Evolutionary conservation across 2,888 invertebrate species (phyloP), one percentile per base, ranked within the genome.

Genomic region (Sinelater perroti): DNA sequence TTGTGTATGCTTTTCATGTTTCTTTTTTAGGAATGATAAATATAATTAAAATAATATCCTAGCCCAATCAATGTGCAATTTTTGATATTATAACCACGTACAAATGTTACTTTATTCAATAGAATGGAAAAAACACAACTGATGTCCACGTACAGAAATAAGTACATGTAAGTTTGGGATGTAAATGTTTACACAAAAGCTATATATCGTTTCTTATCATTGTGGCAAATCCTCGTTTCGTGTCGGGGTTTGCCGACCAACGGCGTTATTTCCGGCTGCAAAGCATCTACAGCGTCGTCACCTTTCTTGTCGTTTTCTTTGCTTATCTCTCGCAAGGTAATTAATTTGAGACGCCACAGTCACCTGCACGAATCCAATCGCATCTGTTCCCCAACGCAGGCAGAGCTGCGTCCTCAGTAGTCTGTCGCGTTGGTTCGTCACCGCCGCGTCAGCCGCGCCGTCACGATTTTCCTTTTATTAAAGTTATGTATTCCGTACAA

Each of bases 221-320:
- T 10, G 11, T 35, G 11, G 47, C 47, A 47, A 47, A 47, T 47
- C 47, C 35, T 33, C 30, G 20, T 46, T 47, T 24, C 33, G 47
- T 21, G 35, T 11, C 35, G 16, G 21, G 33, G 33, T 33, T 47
- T 47, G 17, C 30, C 40, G 28, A 64, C 63, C 61, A 55, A 49
- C 38, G 46, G 60, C 62, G 61, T 61, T 63, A 68, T 64, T 65
- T 70, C 70, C 70, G 64, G 67, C 63, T 61, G 54, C 54, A 8
- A 56, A 59, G 61, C 38, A 62, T 55, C 61, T 63, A 65, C 57
- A 64, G 64, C 67, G 68, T 70, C 70, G 67, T 61, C 60, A 61
- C 69, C 68, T 72, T 72, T 70, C 62, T 61, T 63, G 65, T 59
- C 64, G 64, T 67, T 70, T 72, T 71, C 71, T 62, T 35, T 30